Base-by-base conservation (phyloP, 2,113 vertebrate genomes). In the Dipodomys ordii region DNA sequence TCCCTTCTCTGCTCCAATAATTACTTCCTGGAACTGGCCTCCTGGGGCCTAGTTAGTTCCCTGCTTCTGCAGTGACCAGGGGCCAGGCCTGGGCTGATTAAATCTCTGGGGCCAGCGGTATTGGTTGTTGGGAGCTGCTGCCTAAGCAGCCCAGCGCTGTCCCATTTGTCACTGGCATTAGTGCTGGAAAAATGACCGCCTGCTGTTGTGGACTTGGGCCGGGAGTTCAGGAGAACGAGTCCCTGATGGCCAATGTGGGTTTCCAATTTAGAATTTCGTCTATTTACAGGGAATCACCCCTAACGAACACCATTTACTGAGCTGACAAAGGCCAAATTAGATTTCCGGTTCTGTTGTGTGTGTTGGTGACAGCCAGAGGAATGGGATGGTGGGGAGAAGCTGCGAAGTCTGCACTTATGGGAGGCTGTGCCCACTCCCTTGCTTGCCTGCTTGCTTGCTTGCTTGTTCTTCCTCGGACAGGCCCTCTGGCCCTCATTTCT, bases 241-340 rank as follows among this genome's bases (percentile, higher is more conserved):
- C 97, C 94, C 78, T 1, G 74, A 49, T 0, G 92, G 78, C 91
- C 91, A 83, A 46, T 69, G 93, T 15, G 79, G 90, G 91, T 83
- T 94, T 93, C 89, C 90, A 94, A 93, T 94, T 96, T 97, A 95
- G 91, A 95, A 95, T 90, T 93, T 74, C 0, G 0, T 92, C 95
- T 92, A 90, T 94, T 96, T 97, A 87, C 90, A 64, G 94, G 91
- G 96, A 96, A 94, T 97, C 89, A 62, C 95, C 92, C 90, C 87
- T 72, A 93, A 97, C 95, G 92, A 96, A 93, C 84, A 94, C 79
- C 93, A 94, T 83, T 95, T 96, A 88, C 0, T 0, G 95, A 95
- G 85, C 95, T 90, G 92, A 96, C 90, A 96, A 83, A 94, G 94
- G 82, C 96, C 93, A 94, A 96, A 96, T 96, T 96, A 93, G 93